These are phyloP conservation scores for Chaetorhynchus papuensis DNA, from an alignment of 2,113 vertebrate species.

Conservation along the genomic window DNA sequence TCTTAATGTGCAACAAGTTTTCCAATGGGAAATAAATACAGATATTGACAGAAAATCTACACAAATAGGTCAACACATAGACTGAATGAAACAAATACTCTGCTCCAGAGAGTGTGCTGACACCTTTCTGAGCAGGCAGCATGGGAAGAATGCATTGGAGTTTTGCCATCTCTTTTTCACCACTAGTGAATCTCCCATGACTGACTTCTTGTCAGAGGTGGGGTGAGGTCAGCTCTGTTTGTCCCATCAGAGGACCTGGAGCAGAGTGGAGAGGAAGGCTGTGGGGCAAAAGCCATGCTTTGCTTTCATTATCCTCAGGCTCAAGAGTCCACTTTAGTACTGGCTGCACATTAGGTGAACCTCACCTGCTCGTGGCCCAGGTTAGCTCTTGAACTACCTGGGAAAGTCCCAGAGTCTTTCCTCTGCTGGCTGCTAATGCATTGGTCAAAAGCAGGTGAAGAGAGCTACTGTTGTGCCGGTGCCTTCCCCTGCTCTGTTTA, in stretches of 20 bases:
- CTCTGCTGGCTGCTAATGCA: neutral
- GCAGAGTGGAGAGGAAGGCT: neutral
- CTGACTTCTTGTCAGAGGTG: neutral
- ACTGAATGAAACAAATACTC: neutral
- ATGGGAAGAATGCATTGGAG: neutral
- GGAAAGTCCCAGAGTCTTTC: neutral
- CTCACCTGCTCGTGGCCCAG: neutral
- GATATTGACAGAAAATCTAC: neutral
- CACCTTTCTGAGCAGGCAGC: neutral
- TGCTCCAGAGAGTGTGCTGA: neutral
- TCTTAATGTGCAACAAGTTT: neutral
- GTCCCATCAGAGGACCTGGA: neutral
- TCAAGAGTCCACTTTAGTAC: neutral
- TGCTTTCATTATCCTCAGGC: neutral
- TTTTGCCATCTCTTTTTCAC: neutral
- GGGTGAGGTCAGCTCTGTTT: neutral
- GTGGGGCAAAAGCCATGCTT: accelerated
- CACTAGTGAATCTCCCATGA: neutral
- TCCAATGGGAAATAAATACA: neutral
- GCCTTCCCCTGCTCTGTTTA: neutral
- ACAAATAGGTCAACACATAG: neutral
- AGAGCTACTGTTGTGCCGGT: neutral
- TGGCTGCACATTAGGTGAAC: neutral
- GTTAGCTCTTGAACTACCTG: neutral
- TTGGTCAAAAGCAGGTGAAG: neutral